Evolutionary conservation across 2,113 vertebrate species (phyloP).

Genomic region (Oncorhynchus nerka): DNA sequence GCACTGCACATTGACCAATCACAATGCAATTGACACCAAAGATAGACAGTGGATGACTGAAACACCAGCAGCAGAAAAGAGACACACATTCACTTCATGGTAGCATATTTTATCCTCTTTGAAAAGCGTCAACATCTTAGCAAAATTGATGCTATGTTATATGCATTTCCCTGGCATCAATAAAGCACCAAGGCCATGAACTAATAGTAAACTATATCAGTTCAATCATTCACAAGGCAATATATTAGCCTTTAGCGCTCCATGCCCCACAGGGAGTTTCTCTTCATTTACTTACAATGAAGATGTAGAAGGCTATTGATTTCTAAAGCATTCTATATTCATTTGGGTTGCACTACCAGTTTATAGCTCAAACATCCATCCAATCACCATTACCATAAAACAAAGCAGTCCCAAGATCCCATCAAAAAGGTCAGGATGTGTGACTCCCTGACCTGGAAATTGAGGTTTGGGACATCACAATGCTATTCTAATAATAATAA

Average conservation of each 20-base stretch:
- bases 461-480: too few relatives aligned
- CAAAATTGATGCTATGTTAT: too few relatives aligned
- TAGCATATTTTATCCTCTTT: too few relatives aligned
- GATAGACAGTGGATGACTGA: too few relatives aligned
- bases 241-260: not conserved
- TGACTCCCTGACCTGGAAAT: not conserved
- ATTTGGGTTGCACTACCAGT: not conserved
- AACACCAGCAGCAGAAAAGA: too few relatives aligned
- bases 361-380: not conserved
- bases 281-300: not conserved
- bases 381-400: not conserved
- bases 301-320: not conserved
- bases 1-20: slow-evolving; percentile 7
- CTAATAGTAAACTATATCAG: slow-evolving; percentile 2
- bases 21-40: not conserved
- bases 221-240: not conserved
- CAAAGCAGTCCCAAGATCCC: not conserved
- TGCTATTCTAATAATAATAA: not conserved
- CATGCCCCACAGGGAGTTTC: not conserved
- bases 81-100: too few relatives aligned
- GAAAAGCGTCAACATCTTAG: too few relatives aligned
- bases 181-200: not conserved
- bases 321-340: not conserved
- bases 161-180: not conserved
- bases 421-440: not conserved